Evolutionary conservation across 2,797 vertebrate species (phyloP).

Genomic region (Lerista edwardsae): DNA sequence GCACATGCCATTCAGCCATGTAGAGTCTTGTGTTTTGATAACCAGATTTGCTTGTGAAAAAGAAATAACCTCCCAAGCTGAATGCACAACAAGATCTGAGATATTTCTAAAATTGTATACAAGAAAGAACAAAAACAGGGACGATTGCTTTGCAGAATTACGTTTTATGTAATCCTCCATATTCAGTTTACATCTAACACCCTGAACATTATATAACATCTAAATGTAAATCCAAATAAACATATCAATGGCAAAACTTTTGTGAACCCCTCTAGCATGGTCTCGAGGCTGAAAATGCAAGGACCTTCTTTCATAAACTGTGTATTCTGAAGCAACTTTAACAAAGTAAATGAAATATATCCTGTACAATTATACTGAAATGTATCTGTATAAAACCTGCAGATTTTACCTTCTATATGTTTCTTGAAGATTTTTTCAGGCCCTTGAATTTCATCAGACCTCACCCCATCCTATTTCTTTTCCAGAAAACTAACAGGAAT

Average conservation of each 20-base stretch:
- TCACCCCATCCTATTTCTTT: background rate
- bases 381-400: background rate
- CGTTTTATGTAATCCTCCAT: background rate
- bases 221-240: background rate
- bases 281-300: background rate
- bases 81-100: constrained; percentile 26
- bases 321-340: background rate
- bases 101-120: constrained; percentile 27
- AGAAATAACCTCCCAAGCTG: constrained; percentile 35
- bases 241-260: background rate
- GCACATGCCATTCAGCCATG: constrained; percentile 53
- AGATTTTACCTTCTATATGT: background rate
- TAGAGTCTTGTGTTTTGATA: constrained; percentile 64
- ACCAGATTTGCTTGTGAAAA: constrained; percentile 47
- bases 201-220: constrained; percentile 9
- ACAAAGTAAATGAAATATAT: background rate
- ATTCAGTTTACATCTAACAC: background rate
- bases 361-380: background rate
- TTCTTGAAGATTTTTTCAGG: background rate
- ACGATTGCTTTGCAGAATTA: background rate
- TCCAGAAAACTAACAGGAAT: background rate
- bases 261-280: background rate
- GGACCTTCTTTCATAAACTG: background rate
- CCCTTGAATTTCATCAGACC: background rate
- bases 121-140: too few species aligned